Evolutionary conservation across 2,888 invertebrate species (phyloP), one percentile per base, ranked within the genome.

Genomic region (Blera fallax): DNA sequence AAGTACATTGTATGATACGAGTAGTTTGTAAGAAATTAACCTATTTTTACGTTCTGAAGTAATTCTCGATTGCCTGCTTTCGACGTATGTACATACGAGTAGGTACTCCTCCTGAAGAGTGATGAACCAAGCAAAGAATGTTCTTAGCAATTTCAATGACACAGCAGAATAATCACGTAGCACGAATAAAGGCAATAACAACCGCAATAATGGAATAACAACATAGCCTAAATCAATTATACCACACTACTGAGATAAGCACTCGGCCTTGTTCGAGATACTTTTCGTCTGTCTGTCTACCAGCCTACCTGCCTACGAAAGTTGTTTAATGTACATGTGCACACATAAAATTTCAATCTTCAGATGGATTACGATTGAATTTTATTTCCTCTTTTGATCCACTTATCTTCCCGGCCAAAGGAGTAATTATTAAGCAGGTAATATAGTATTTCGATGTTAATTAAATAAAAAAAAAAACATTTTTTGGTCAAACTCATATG

Each of bases 261-360:
- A 77, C 72, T 73, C 65, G 78, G 67, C 83, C 83, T 83, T 83
- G 83, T 83, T 83, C 73, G 56, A 78, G 67, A 73, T 74, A 62
- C 34, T 18, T 80, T 58, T 73, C 50, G 40, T 29, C 73, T 32
- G 27, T 18, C 40, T 45, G 32, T 21, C 27, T 37, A 16, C 24
- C 27, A 54, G 34, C n/a, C 50, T 43, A 34, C 65, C 27, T 60
- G 24, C 54, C 60, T 58, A 65, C 56, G 34, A 37, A 70, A 43
- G 54, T 8, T 72, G 40, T 52, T 40, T 10, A 52, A 18, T n/a
- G n/a, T n/a, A n/a, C 50, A 58, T 67, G 62, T 77, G 45, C 43
- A 24, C 37, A 60, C 32, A 43, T 43, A 32, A 52, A 69, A 67
- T 64, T 56, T 54, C 56, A 77, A 82, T 82, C 77, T 45, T 27